Conservation (phyloP, 2,888 invertebrate genomes). For the Platycheirus albimanus region DNA sequence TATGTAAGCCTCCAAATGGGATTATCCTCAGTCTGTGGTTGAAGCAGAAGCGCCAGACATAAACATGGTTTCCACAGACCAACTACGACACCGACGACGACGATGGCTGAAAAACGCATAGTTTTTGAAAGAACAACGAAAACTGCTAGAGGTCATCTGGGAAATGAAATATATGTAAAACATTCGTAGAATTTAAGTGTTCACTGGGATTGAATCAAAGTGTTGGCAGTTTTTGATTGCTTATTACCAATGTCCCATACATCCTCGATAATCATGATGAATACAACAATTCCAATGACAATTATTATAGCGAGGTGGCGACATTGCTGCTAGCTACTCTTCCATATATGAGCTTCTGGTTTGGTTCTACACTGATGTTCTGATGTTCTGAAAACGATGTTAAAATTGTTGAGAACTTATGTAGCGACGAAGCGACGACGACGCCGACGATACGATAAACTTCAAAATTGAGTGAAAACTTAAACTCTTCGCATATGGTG, state of each 20-base stretch:
- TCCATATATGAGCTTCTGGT: too few species aligned
- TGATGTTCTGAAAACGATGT: too few species aligned
- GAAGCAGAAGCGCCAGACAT: slow-evolving; percentile 16
- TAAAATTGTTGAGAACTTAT: neutral
- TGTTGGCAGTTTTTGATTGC: neutral
- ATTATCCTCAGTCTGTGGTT: slow-evolving; percentile 18
- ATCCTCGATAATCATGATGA: neutral
- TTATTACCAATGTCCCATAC: slow-evolving; percentile 11
- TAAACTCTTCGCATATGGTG: neutral
- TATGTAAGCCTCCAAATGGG: slow-evolving; percentile 18
- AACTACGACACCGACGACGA: too few species aligned
- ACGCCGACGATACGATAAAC: too few species aligned
- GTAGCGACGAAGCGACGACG: neutral
- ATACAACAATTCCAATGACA: neutral
- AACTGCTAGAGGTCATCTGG: neutral
- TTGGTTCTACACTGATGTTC: too few species aligned
- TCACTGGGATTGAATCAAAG: neutral
- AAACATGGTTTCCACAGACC: slow-evolving; percentile 5
- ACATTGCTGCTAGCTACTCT: neutral
- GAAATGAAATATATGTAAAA: neutral
- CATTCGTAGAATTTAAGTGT: neutral
- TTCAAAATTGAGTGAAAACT: slow-evolving; percentile 17
- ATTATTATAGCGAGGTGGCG: slow-evolving; percentile 8
- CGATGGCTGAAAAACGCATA: too few species aligned
- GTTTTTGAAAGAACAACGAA: neutral